Evolutionary conservation across 37 sponge, comb jelly and placozoan genomes (phyloP).

Genomic region (Tethya wilhelma): DNA sequence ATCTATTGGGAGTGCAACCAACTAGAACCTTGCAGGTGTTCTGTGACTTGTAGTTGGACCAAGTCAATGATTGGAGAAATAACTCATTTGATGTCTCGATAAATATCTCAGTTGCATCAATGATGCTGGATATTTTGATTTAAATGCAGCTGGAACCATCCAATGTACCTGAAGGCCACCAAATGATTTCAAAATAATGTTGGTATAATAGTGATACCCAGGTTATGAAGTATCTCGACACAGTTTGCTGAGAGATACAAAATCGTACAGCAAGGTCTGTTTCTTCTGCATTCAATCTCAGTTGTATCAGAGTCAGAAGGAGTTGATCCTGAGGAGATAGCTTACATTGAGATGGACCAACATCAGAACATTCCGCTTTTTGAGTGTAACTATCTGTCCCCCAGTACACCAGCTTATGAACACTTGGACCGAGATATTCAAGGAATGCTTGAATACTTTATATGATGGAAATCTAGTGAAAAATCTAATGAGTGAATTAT

Average conservation of each 20-base stretch:
- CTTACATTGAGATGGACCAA: too few species aligned
- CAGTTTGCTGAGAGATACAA: background rate
- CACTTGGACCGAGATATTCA: constrained; percentile 35
- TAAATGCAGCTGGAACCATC: constrained; percentile 8
- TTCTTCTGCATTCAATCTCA: background rate
- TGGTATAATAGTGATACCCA: constrained; percentile 31
- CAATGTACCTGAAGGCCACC: constrained; percentile 18
- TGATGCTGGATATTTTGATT: constrained; percentile 25
- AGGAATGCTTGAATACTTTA: constrained; percentile 18
- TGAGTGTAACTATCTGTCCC: background rate
- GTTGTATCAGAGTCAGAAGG: background rate
- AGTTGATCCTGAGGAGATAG: constrained; percentile 3
- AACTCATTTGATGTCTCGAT: constrained; percentile 14
- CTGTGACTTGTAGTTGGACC: too few species aligned
- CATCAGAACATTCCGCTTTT: too few species aligned
- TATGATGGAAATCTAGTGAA: constrained; percentile 46
- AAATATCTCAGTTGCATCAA: constrained; percentile 47
- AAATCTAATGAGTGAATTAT: constrained; percentile 11
- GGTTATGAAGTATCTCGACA: constrained; percentile 13
- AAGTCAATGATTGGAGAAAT: constrained; percentile 19
- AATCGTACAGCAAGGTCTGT: constrained; percentile 23
- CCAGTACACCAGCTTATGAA: constrained; percentile 24
- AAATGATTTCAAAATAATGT: constrained; percentile 10
- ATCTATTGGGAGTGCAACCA: too few species aligned
- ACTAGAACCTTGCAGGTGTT: too few species aligned